These are phyloP conservation scores for Rhabdomys pumilio DNA, from an alignment of 2,797 vertebrate species.

Conservation along the genomic window DNA sequence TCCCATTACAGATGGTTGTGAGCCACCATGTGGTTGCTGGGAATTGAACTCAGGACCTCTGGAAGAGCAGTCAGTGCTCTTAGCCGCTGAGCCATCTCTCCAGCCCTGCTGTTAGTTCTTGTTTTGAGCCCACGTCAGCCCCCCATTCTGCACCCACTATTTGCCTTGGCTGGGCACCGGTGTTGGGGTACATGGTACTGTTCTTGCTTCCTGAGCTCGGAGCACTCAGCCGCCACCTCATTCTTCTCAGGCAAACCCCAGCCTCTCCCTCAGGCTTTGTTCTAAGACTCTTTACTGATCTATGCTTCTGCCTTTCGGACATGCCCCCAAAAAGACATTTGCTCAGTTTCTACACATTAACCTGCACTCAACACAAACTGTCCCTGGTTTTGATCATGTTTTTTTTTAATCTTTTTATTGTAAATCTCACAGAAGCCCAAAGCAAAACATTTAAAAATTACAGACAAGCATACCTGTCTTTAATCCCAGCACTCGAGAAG, in stretches of 20 bases:
- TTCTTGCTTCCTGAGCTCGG: neutral
- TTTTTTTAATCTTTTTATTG: conserved; percentile 2
- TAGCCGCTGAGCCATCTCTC: neutral
- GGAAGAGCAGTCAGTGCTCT: neutral
- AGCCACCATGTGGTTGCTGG: too few species aligned
- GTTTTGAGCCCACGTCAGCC: neutral
- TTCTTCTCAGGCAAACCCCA: neutral
- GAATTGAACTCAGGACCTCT: neutral
- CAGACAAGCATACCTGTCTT: neutral
- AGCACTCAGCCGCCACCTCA: neutral
- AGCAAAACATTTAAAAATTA: conserved; percentile 42
- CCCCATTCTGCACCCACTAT: neutral
- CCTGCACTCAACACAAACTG: neutral
- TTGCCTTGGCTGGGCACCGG: neutral
- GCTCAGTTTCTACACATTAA: neutral
- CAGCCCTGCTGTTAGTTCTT: neutral
- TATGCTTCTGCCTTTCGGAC: neutral
- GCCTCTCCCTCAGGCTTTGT: neutral
- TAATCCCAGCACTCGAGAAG: neutral
- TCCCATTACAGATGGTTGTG: too few species aligned
- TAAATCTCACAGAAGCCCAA: conserved; percentile 5
- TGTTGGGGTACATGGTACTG: neutral
- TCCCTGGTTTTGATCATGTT: neutral
- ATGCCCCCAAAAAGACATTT: neutral
- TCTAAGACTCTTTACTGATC: conserved; percentile 3